Base-by-base conservation (phyloP, 1,140 invertebrate species). In the Cydia splendana region DNA sequence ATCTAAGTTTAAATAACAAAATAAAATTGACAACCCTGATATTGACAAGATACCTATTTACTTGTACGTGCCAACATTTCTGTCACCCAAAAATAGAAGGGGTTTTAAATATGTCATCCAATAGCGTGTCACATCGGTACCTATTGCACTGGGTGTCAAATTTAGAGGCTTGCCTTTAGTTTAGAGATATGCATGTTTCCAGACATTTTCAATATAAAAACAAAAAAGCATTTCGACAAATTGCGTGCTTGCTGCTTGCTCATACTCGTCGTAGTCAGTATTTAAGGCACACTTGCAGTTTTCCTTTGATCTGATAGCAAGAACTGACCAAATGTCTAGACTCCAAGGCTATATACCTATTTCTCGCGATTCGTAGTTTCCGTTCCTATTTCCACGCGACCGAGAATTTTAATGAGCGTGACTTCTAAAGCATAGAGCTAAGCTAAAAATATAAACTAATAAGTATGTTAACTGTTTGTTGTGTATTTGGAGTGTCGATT, bases 401-500 rank as follows among this genome's bases (percentile, higher is more conserved):
- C 5, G 24, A 62, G 57, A 62, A 24, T 62, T 62, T 57, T 57
- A 57, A 18, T 18, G 9, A 62, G 7, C 57, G 10, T 6, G 51
- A n/a, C 18, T 53, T 53, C n/a, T n/a, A 20, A 57, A 18, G 53
- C 53, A 5, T 57, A 42, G 5, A 34, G 7, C 38, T 38, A 18
- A 62, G 53, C 53, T 62, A 62, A 62, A 62, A 62, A 62, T 62
- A 62, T 9, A 24, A 18, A 62, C 57, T 62, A 62, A 62, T 62
- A 62, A 57, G 57, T 62, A 24, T 18, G 57, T 62, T 62, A 62
- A 62, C 57, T 10, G 57, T 62, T 62, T 24, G 20, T 62, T 24
- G 18, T 57, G 18, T 62, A 62, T 62, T 62, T 62, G 20, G 74
- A 62, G 13, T 57, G 67, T 45, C 65, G 34, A 75, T 79, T 62